Evolutionary conservation across 1,140 invertebrate genomes (phyloP).

Genomic region (Hermetia illucens): DNA sequence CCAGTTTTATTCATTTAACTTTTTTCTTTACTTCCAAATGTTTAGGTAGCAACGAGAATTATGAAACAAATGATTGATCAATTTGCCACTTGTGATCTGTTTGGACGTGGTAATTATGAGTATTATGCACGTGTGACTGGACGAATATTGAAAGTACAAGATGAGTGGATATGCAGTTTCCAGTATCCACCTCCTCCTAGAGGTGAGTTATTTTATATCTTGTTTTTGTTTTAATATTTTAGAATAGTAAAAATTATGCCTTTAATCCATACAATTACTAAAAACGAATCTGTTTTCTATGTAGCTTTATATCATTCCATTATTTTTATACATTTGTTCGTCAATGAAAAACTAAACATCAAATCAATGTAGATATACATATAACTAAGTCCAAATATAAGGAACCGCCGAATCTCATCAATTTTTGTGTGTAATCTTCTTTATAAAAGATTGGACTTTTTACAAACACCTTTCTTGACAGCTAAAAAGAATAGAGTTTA

Average conservation of each 20-base stretch:
- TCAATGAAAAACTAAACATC: conserved; percentile 1
- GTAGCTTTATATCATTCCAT: conserved; percentile 3
- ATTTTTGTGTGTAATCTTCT: too few relatives aligned
- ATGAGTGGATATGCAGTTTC: conserved; percentile 90
- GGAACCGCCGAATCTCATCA: too few relatives aligned
- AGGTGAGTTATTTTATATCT: conserved; percentile 29
- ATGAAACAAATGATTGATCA: conserved; percentile 95
- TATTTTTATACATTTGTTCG: neutral
- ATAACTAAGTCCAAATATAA: too few relatives aligned
- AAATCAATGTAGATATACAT: too few relatives aligned
- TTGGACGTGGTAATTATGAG: conserved; percentile 92
- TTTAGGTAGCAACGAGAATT: conserved; percentile 78
- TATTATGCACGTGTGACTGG: conserved; percentile 94
- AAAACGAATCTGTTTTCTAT: conserved; percentile 25
- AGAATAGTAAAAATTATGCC: conserved; percentile 40
- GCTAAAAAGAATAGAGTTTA: too few relatives aligned
- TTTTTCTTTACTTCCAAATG: too few relatives aligned
- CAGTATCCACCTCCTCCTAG: conserved; percentile 70
- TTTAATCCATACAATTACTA: conserved; percentile 42
- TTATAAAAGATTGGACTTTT: too few relatives aligned
- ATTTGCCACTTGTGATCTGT: conserved; percentile 88
- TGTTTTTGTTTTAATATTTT: too few relatives aligned
- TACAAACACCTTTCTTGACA: too few relatives aligned
- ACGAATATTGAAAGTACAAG: conserved; percentile 76
- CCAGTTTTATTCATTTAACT: too few relatives aligned